These are phyloP conservation scores for Centropus bengalensis DNA, from an alignment of 2,113 vertebrate species.

Conservation along the genomic window DNA sequence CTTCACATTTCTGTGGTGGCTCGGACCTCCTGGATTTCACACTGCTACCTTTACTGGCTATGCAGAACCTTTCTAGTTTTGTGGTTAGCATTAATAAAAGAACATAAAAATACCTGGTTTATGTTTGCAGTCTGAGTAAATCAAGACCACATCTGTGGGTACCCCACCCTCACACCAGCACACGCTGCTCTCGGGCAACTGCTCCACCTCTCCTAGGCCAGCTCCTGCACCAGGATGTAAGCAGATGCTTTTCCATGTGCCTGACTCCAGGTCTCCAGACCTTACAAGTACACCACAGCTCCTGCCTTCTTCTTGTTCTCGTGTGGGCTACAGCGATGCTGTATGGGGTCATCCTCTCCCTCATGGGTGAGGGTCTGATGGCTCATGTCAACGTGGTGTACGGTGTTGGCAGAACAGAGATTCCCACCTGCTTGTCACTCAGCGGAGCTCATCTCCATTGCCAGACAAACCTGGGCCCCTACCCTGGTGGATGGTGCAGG, in stretches of 20 bases:
- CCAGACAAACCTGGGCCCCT: background rate
- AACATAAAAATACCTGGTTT: constrained; percentile 25
- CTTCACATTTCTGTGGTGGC: background rate
- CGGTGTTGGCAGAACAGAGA: background rate
- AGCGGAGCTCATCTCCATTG: background rate
- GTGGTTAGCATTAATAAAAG: constrained; percentile 25
- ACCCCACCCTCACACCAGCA: background rate
- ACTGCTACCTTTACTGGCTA: constrained; percentile 19
- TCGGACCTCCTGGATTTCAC: constrained; percentile 1
- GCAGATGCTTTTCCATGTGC: background rate
- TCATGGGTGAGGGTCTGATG: background rate
- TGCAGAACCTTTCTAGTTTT: background rate
- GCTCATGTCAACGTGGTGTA: rapidly evolving
- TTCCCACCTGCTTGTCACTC: rapidly evolving
- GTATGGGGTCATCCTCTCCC: background rate
- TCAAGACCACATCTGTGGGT: background rate
- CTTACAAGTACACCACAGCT: rapidly evolving
- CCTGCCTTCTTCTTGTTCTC: background rate
- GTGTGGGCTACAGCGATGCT: background rate
- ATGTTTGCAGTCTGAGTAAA: constrained; percentile 12
- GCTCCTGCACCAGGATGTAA: background rate
- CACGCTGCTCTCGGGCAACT: background rate
- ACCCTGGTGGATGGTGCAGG: background rate
- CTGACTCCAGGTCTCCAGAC: background rate
- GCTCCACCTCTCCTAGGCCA: background rate